These are phyloP conservation scores for Drosophila emarginata DNA, from an alignment of 2,888 invertebrate genomes.

Conservation along the genomic window DNA sequence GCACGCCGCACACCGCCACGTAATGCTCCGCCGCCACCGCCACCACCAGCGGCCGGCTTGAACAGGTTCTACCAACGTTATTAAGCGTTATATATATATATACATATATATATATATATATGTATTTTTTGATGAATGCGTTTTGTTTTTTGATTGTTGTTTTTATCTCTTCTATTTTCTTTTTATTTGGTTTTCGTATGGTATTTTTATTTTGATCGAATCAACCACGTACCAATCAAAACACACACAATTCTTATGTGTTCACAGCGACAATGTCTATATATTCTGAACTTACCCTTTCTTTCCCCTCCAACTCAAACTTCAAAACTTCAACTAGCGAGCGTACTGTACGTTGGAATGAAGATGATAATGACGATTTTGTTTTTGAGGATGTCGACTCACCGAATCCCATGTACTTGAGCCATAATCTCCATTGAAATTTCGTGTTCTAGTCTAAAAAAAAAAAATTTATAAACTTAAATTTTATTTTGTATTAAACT, in stretches of 20 bases:
- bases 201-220: constrained; percentile 43
- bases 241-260: constrained; percentile 70
- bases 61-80: constrained; percentile 81
- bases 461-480: background rate
- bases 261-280: constrained; percentile 75
- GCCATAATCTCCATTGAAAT: constrained; percentile 44
- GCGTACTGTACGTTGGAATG: constrained; percentile 80
- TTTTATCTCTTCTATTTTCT: constrained; percentile 48
- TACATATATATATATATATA: background rate
- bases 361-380: constrained; percentile 74
- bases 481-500: constrained; percentile 50
- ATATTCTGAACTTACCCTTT: constrained; percentile 64
- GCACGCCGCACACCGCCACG: constrained; percentile 81
- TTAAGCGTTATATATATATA: constrained; percentile 50
- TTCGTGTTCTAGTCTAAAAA: background rate
- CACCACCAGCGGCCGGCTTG: constrained; percentile 76
- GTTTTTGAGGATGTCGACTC: constrained; percentile 81
- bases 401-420: constrained; percentile 70
- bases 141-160: constrained; percentile 55
- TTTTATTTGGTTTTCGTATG: constrained; percentile 13
- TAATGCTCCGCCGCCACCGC: constrained; percentile 80
- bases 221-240: constrained; percentile 60
- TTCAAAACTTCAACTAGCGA: constrained; percentile 50
- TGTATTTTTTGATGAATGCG: constrained; percentile 39
- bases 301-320: constrained; percentile 51